A percentile compares a stretch with the other conserved stretches of the same genome.
These are phyloP conservation scores for Sanderia malayensis DNA, from an alignment of 30 jellyfish, hydroid and myxozoan genomes.

Conservation along the genomic window DNA sequence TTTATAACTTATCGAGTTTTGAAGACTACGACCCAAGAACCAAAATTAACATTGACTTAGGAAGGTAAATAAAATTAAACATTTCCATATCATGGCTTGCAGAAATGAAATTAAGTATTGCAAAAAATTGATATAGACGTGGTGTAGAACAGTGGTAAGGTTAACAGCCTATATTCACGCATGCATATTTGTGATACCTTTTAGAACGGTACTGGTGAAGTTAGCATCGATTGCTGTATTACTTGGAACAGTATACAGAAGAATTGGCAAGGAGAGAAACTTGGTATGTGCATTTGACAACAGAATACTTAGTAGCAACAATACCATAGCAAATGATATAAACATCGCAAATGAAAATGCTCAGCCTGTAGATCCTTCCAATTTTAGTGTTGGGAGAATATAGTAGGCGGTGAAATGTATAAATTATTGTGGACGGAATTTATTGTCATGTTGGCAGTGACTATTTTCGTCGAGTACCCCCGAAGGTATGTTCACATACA, in stretches of 20 bases:
- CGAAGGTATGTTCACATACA: constrained; percentile 53
- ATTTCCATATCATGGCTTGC: no score
- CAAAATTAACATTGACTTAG: constrained; percentile 46
- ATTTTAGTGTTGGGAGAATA: constrained; percentile 54
- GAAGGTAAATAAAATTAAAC: no score
- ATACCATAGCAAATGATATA: no score
- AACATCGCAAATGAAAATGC: no score
- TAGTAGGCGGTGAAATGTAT: constrained; percentile 63
- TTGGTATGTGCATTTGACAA: constrained; percentile 27
- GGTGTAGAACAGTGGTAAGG: no score
- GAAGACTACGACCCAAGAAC: constrained; percentile 50
- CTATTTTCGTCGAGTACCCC: constrained; percentile 50
- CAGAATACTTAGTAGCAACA: no score
- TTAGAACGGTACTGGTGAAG: constrained; percentile 62
- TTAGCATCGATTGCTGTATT: constrained; percentile 57
- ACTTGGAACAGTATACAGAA: constrained; percentile 37
- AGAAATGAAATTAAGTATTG: no score
- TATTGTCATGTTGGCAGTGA: constrained; percentile 13
- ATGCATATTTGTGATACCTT: no score
- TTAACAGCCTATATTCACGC: no score
- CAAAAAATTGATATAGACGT: no score
- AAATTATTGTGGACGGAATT: constrained; percentile 60
- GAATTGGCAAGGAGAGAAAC: constrained; percentile 4
- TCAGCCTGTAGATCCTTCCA: not conserved
- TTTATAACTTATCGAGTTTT: constrained; percentile 48